These are phyloP conservation scores for Eurypyga helias DNA, from an alignment of 2,113 vertebrate species.

Conservation along the genomic window DNA sequence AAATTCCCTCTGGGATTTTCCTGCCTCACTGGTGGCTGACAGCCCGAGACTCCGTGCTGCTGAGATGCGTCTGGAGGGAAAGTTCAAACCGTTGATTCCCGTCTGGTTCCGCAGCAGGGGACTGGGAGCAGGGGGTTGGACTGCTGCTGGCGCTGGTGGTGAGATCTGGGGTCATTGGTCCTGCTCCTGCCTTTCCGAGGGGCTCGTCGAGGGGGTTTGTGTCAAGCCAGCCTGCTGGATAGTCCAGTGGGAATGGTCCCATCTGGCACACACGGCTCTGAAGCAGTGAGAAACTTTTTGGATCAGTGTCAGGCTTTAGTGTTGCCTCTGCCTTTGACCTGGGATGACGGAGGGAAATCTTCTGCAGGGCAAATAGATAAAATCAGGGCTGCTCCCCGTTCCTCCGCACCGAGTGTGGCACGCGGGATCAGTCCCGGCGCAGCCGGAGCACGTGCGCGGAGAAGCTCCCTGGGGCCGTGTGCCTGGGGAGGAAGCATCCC, in stretches of 20 bases:
- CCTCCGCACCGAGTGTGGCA: accelerated
- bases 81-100: neutral
- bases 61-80: neutral
- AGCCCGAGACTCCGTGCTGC: accelerated
- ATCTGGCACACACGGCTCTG: accelerated
- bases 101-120: neutral
- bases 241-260: accelerated
- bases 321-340: neutral
- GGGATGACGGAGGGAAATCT: neutral
- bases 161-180: accelerated
- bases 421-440: neutral
- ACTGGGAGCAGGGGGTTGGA: neutral
- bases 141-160: neutral
- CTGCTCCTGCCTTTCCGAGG: neutral
- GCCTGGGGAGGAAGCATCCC: neutral
- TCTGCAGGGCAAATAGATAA: neutral
- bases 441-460: neutral
- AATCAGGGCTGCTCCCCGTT: neutral
- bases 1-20: neutral
- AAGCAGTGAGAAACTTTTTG: neutral
- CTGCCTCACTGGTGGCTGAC: neutral
- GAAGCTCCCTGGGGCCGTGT: neutral
- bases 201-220: neutral
- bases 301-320: neutral
- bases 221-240: accelerated